phyloP scores from a whole-genome alignment of 23 tunicate species.

The Diplosoma virens region DNA sequence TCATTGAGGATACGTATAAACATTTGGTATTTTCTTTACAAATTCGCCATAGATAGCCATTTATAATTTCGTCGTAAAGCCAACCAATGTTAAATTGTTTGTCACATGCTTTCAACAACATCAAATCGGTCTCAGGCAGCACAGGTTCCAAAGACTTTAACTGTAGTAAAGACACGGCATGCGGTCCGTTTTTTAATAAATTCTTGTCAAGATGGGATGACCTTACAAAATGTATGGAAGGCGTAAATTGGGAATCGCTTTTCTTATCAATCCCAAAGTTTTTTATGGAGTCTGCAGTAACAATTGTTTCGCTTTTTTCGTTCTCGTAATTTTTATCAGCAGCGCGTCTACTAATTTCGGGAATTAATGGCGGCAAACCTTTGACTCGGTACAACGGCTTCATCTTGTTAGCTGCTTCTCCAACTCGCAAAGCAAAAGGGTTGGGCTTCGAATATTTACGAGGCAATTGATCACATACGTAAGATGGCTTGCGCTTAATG shows the following conservation, averaged over 20 bases:
- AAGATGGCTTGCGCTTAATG: not conserved
- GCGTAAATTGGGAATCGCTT: too few relatives aligned
- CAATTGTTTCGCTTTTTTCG: too few relatives aligned
- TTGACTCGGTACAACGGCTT: not conserved
- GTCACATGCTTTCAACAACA: not conserved
- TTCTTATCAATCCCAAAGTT: too few relatives aligned
- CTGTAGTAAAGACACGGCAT: slow-evolving; percentile 6
- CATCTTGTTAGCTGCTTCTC: not conserved
- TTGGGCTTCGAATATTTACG: not conserved
- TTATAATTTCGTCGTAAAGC: slow-evolving; percentile 27
- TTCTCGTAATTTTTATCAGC: too few relatives aligned
- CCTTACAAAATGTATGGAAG: too few relatives aligned
- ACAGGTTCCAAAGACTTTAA: slow-evolving; percentile 21
- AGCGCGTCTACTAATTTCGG: too few relatives aligned
- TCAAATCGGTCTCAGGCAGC: not conserved
- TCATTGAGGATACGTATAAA: slow-evolving; percentile 11
- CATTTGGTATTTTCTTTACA: slow-evolving; percentile 1
- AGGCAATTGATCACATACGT: not conserved
- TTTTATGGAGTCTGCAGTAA: too few relatives aligned
- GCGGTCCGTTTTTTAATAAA: slow-evolving; percentile 28
- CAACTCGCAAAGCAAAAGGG: not conserved
- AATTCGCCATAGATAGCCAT: slow-evolving; percentile 22
- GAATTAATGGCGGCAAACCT: not conserved
- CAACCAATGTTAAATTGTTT: slow-evolving; percentile 8
- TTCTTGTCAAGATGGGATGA: too few relatives aligned